Evolutionary conservation across 2,113 vertebrate genomes (phyloP).

Genomic region (Cyrtonyx montezumae): DNA sequence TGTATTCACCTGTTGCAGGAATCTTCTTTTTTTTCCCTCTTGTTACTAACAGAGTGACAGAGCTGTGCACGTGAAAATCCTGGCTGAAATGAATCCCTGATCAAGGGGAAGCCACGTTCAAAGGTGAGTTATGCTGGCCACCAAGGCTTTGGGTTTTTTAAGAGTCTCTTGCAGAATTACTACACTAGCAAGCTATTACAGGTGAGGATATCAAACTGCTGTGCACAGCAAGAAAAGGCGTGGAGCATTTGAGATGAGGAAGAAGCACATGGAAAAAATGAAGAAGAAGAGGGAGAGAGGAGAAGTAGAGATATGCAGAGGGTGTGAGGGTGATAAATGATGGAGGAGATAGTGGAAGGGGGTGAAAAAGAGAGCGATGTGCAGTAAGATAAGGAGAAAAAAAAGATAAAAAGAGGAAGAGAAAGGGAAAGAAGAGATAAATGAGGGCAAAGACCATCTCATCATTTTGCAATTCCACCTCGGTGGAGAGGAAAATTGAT

Average conservation of each 20-base stretch:
- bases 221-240: slow-evolving; percentile 17
- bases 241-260: background rate
- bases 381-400: background rate
- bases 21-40: background rate
- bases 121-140: slow-evolving; percentile 39
- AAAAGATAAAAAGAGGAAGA: slow-evolving; percentile 50
- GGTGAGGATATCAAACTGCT: slow-evolving; percentile 13
- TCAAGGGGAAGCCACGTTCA: slow-evolving; percentile 33
- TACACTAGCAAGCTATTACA: background rate
- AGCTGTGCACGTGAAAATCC: slow-evolving; percentile 20
- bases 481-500: slow-evolving; percentile 52
- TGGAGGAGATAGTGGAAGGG: background rate
- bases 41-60: background rate
- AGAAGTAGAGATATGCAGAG: background rate
- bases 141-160: slow-evolving; percentile 29
- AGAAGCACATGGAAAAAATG: background rate
- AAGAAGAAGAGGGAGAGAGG: background rate
- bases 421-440: slow-evolving; percentile 45
- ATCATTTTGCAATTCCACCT: slow-evolving; percentile 60
- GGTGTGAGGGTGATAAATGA: background rate
- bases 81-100: slow-evolving; percentile 44
- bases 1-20: background rate
- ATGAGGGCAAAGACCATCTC: slow-evolving; percentile 69
- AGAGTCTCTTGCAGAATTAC: slow-evolving; percentile 25
- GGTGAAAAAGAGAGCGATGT: slow-evolving; percentile 2